Evolutionary conservation across 2,113 vertebrate genomes (phyloP).

Genomic region (Emberiza fucata): DNA sequence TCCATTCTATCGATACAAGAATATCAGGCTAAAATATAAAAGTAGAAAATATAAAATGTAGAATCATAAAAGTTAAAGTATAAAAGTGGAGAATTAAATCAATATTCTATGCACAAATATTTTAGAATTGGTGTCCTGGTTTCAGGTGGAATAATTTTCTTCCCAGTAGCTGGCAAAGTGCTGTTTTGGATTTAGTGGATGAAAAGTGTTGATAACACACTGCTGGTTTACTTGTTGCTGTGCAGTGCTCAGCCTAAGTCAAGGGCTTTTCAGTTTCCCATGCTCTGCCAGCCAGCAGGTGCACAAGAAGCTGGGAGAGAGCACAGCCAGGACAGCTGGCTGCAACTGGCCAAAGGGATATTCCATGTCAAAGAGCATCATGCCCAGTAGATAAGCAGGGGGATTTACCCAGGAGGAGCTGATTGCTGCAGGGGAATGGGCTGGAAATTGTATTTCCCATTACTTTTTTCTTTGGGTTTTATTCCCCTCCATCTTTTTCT

Average conservation of each 20-base stretch:
- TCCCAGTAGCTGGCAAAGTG: background rate
- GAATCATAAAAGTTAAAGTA: background rate
- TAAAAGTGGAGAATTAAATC: background rate
- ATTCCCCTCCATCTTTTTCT: background rate
- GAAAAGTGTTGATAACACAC: fast-evolving
- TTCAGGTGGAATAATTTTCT: background rate
- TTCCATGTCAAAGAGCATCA: background rate
- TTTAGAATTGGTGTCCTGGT: background rate
- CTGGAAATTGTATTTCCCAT: background rate
- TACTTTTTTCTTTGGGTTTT: background rate
- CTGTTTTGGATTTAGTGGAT: background rate
- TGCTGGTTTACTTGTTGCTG: background rate
- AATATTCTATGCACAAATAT: background rate
- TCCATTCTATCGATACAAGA: background rate
- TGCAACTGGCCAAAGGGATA: background rate
- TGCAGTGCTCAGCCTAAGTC: background rate
- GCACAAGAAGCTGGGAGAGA: background rate
- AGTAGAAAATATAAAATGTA: background rate
- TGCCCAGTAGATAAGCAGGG: background rate
- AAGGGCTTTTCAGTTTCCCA: background rate
- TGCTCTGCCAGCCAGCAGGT: background rate
- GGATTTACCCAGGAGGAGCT: background rate
- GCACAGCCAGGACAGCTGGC: background rate
- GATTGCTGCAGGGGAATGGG: background rate
- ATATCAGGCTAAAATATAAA: background rate